Evolutionary conservation across 2,113 vertebrate genomes (phyloP), one percentile per base, ranked within the genome.

Genomic region (Microtus montanus): DNA sequence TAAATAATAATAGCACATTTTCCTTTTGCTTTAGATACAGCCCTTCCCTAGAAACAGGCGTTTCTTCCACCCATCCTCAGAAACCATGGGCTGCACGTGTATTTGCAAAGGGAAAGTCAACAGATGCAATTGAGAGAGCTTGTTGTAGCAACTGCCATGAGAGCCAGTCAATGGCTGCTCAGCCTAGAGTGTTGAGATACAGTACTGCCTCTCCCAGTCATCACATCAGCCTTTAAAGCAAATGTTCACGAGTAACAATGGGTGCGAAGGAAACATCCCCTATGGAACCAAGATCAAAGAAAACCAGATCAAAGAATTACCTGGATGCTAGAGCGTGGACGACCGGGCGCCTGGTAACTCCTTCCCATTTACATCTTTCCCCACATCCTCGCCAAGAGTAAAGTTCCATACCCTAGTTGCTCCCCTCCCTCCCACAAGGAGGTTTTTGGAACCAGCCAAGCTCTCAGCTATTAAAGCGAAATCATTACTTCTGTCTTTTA

Each of bases 301-400:
- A 93, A 92, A 93, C n/a, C 79, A 90, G 63, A 92, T 82, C 68
- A 83, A 95, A 94, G 89, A 26, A 63, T 47, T 89, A 73, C 92
- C 74, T 77, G 68, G 7, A n/a, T 30, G 80, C 86, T 90, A 78
- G 12, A 54, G 14, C n/a, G 35, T 30, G 78, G 61, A 47, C 68
- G 49, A 41, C 24, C 22, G 38, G n/a, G 54, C 74, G 30, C 54
- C 91, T 91, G 70, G 68, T 63, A 79, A 94, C 44, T 75, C 58
- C 78, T 80, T 93, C 94, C 97, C 93, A 79, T 96, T 95, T 93
- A 35, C 66, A 19, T 82, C 82, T 94, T 79, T 47, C n/a, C 33
- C 38, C 7, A 80, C 75, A 35, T 70, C 89, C 52, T 80, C 93
- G 80, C 38, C 28, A 89, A 79, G 7, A 70, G 70, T 47, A 20